Base-by-base conservation (phyloP, 2,888 invertebrate genomes). In the Corbicula japonica region DNA sequence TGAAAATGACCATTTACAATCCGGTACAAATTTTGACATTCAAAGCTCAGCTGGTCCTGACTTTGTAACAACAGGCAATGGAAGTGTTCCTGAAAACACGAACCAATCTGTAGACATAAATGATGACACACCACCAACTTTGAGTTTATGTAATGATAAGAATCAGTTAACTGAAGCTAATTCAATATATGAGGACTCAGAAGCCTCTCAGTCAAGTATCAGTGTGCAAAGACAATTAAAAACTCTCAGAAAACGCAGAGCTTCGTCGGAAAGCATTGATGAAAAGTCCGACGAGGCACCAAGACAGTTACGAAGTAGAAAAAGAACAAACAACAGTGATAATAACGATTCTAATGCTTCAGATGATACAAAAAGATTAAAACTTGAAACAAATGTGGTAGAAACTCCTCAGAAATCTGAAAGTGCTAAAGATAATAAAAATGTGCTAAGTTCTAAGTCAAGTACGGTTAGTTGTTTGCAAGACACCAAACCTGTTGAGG, bases 261-360 rank as follows among this genome's bases (percentile, higher is more conserved):
- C 50, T 18, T 74, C 77, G 18, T 76, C 71, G 18, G 76, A 76
- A 46, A 73, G 73, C 50, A 60, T 76, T 35, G 73, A 78, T n/a
- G 76, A 82, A 32, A 76, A 66, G 28, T 30, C 74, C 32, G 81
- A 68, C 48, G 48, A 44, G 1, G 58, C 58, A 3, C 80, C 77
- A 21, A 66, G 80, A 38, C 83, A 83, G 62, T 56, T 83, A 18
- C 66, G 83, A 38, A 78, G 78, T 60, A 56, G 83, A 26, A 83
- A 83, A 62, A 62, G 83, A 65, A 78, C 77, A 30, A 83, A 83
- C 46, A 70, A 80, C 50, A 72, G 65, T 76, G 83, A 83, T 46
- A 73, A 44, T 72, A n/a, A n/a, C n/a, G 80, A 83, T 23, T 28
- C 32, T 46, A 56, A 56, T 63, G 26, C 48, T 8, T 26, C 52